Evolutionary conservation across 2,113 vertebrate genomes (phyloP).

Genomic region (Otus sunia): DNA sequence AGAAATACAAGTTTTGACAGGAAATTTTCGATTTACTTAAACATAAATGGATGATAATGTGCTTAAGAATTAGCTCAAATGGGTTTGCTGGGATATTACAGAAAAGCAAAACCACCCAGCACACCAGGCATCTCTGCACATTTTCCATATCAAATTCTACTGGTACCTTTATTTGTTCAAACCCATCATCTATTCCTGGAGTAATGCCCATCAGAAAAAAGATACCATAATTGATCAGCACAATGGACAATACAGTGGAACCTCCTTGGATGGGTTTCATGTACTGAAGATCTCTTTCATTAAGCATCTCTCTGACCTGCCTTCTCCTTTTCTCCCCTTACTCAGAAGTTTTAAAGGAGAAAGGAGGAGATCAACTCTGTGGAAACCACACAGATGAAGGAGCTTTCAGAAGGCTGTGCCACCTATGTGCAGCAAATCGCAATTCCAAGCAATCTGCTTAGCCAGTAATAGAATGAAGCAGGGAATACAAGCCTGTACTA

Average conservation of each 20-base stretch:
- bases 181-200: not conserved
- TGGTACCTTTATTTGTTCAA: not conserved
- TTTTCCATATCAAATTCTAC: not conserved
- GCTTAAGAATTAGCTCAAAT: not conserved
- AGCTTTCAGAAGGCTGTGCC: not conserved
- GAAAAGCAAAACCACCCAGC: not conserved
- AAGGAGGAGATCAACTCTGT: not conserved
- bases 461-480: not conserved
- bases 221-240: not conserved
- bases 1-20: not conserved
- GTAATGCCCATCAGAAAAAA: not conserved
- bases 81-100: not conserved
- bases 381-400: not conserved
- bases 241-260: not conserved
- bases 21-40: not conserved
- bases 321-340: not conserved
- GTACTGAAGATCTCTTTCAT: not conserved
- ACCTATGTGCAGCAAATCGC: not conserved
- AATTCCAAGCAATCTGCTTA: slow-evolving; percentile 8
- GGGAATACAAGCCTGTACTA: not conserved
- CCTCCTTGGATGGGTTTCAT: not conserved
- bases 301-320: not conserved
- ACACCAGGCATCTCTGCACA: not conserved
- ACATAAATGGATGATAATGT: not conserved
- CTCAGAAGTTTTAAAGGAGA: not conserved